Evolutionary conservation across 2,113 vertebrate genomes (phyloP).

Genomic region (Ivindomyrus marchei): DNA sequence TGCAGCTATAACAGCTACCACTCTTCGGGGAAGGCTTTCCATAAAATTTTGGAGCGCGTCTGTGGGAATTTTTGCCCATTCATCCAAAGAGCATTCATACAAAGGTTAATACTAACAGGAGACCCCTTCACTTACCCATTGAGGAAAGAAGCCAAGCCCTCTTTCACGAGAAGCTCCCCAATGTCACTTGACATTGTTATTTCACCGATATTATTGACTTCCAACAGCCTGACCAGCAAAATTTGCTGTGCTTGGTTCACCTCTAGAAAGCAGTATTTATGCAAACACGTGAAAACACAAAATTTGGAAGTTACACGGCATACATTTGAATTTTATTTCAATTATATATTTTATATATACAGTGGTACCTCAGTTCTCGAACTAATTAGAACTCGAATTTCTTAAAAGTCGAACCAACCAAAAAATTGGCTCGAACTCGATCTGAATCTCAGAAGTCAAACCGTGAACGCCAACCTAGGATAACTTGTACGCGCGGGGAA

Average conservation of each 20-base stretch:
- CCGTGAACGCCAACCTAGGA: too few species aligned
- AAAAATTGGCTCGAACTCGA: too few species aligned
- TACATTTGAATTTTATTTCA: not conserved
- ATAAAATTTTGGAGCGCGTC: too few species aligned
- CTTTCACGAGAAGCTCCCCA: slow-evolving; percentile 45
- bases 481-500: too few species aligned
- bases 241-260: not conserved
- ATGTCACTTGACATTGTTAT: slow-evolving; percentile 29
- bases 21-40: too few species aligned
- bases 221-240: slow-evolving; percentile 46
- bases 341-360: too few species aligned
- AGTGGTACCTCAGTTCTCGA: too few species aligned
- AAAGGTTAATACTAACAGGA: not conserved
- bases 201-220: slow-evolving; percentile 18
- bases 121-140: slow-evolving; percentile 33
- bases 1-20: too few species aligned
- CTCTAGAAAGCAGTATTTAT: slow-evolving; percentile 21
- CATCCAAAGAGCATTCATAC: not conserved
- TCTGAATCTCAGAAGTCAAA: too few species aligned
- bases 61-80: too few species aligned
- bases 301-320: not conserved
- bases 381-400: too few species aligned
- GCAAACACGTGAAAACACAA: slow-evolving; percentile 3
- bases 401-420: too few species aligned
- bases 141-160: slow-evolving; percentile 47